These are phyloP conservation scores for Philereme vetulata DNA, from an alignment of 2,888 invertebrate genomes.

Conservation along the genomic window DNA sequence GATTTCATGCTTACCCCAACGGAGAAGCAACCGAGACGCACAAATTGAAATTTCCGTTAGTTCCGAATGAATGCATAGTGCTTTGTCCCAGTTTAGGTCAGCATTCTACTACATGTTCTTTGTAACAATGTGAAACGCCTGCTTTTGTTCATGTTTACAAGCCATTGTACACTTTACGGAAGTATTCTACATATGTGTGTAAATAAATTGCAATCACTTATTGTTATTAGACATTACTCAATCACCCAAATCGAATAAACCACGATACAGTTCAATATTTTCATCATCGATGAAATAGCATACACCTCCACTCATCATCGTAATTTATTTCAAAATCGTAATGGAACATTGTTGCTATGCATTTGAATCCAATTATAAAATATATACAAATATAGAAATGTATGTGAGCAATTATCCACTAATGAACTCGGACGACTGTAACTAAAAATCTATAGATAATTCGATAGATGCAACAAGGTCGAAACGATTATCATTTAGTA, in stretches of 20 bases:
- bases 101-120: constrained; percentile 12
- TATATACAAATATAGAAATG: constrained; percentile 4
- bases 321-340: constrained; percentile 9
- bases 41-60: constrained; percentile 75
- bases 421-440: constrained; percentile 45
- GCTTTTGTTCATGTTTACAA: not conserved
- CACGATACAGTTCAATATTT: not conserved
- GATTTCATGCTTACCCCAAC: constrained; percentile 62
- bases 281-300: not conserved
- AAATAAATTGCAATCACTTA: not conserved
- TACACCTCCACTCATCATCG: not conserved
- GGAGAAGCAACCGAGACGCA: constrained; percentile 54
- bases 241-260: not conserved
- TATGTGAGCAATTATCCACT: constrained; percentile 36
- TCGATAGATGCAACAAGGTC: constrained; percentile 57
- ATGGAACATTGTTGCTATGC: constrained; percentile 11
- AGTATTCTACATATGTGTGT: too few species aligned
- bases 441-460: constrained; percentile 35
- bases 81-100: constrained; percentile 20
- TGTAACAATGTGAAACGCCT: constrained; percentile 1
- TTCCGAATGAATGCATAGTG: constrained; percentile 46
- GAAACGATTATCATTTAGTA: constrained; percentile 42
- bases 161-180: too few species aligned
- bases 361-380: constrained; percentile 8
- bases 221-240: not conserved